These are phyloP conservation scores for Nephrotoma appendiculata DNA, from an alignment of 2,888 invertebrate genomes.

Conservation along the genomic window DNA sequence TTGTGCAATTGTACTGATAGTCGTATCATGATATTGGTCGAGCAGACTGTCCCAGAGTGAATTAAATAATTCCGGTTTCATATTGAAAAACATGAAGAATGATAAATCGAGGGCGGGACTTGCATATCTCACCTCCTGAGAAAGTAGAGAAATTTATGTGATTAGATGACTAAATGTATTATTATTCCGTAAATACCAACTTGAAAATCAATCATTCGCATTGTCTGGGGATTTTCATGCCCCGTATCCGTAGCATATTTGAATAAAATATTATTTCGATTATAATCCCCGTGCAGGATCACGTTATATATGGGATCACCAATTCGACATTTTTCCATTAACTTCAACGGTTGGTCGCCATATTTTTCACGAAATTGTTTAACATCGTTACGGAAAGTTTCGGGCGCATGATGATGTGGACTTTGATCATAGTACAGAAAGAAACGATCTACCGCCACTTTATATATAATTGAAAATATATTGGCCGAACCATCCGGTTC, in stretches of 20 bases:
- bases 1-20: conserved; percentile 19
- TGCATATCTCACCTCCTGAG: conserved; percentile 26
- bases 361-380: conserved; percentile 20
- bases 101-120: conserved; percentile 24
- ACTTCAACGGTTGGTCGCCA: conserved; percentile 19
- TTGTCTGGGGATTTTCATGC: conserved; percentile 14
- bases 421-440: conserved; percentile 22
- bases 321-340: conserved; percentile 23
- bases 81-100: conserved; percentile 29
- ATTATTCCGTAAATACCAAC: background rate
- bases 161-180: background rate
- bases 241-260: conserved; percentile 15
- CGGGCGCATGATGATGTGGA: background rate
- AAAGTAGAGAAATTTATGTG: background rate
- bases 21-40: conserved; percentile 20
- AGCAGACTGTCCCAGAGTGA: conserved; percentile 21
- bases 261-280: conserved; percentile 31
- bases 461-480: conserved; percentile 21
- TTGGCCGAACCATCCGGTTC: background rate
- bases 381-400: conserved; percentile 15
- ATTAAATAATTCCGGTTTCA: conserved; percentile 11
- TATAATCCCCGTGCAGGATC: conserved; percentile 29
- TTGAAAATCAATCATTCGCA: conserved; percentile 28
- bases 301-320: conserved; percentile 22
- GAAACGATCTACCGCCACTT: conserved; percentile 27